Percentiles rank a stretch among this genome's conserved stretches.
Conservation (phyloP, 2,888 invertebrate genomes). For the Aspidiotus destructor region DNA sequence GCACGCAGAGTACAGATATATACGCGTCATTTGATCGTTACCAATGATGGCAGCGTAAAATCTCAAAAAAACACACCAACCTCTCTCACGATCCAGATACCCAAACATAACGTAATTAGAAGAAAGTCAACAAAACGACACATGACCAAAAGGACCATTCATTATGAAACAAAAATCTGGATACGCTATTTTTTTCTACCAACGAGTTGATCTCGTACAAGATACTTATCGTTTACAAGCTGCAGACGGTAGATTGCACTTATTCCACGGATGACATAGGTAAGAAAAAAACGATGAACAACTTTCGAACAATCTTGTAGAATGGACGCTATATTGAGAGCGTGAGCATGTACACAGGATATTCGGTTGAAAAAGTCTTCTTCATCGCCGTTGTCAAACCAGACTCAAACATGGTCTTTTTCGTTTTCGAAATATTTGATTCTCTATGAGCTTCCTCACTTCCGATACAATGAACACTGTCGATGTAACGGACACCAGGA, state of each 20-base stretch:
- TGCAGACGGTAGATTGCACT: not conserved
- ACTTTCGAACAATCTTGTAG: not conserved
- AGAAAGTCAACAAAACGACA: no score
- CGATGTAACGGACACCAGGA: conserved; percentile 85
- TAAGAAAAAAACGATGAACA: not conserved
- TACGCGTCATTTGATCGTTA: not conserved
- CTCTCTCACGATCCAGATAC: no score
- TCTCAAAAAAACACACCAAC: no score
- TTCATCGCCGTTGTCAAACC: conserved; percentile 7
- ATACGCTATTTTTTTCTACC: no score
- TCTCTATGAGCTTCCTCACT: conserved; percentile 74
- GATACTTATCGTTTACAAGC: not conserved
- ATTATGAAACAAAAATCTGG: no score
- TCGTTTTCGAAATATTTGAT: conserved; percentile 31
- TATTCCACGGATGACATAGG: not conserved
- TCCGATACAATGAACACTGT: conserved; percentile 92
- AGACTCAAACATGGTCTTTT: conserved; percentile 28
- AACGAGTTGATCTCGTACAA: no score
- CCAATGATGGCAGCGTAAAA: not conserved
- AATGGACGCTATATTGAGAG: conserved; percentile 2
- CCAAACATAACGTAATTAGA: no score
- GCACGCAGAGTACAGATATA: not conserved
- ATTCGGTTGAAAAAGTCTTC: not conserved
- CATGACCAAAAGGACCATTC: no score
- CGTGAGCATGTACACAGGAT: not conserved